Percentiles rank a stretch among this genome's conserved stretches.
Conservation (phyloP, 1,140 invertebrate genomes). For the Nasonia longicornis region DNA sequence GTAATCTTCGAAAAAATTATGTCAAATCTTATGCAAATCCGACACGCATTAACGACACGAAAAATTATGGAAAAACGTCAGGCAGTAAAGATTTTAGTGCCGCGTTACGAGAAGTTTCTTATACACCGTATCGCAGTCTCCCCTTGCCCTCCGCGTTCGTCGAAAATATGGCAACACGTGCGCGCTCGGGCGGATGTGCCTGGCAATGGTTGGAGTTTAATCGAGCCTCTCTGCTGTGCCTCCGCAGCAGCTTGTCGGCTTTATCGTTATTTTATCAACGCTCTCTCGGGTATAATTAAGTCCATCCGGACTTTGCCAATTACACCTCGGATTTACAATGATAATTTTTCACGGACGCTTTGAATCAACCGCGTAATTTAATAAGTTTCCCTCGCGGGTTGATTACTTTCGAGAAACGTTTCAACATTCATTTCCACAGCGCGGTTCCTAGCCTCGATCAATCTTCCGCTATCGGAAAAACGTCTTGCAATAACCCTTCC, state of each 20-base stretch:
- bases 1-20: no score
- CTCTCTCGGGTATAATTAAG: slow-evolving; percentile 20
- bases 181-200: background rate
- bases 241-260: slow-evolving; percentile 19
- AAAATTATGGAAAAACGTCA: no score
- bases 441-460: no score
- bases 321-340: slow-evolving; percentile 30
- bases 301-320: slow-evolving; percentile 19
- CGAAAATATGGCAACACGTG: slow-evolving; percentile 20
- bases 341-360: slow-evolving; percentile 23
- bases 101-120: slow-evolving; percentile 8
- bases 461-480: no score
- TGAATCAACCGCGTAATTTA: background rate
- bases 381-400: background rate
- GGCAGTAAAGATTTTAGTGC: background rate
- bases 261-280: slow-evolving; percentile 42
- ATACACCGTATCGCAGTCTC: background rate
- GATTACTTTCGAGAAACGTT: no score
- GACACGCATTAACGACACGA: no score
- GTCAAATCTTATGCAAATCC: no score
- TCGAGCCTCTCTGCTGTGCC: slow-evolving; percentile 6
- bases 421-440: no score
- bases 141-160: background rate
- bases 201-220: slow-evolving; percentile 26
- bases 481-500: no score